Evolutionary conservation across 2,797 vertebrate species (phyloP).

Genomic region (Bryconaethiops microstoma): DNA sequence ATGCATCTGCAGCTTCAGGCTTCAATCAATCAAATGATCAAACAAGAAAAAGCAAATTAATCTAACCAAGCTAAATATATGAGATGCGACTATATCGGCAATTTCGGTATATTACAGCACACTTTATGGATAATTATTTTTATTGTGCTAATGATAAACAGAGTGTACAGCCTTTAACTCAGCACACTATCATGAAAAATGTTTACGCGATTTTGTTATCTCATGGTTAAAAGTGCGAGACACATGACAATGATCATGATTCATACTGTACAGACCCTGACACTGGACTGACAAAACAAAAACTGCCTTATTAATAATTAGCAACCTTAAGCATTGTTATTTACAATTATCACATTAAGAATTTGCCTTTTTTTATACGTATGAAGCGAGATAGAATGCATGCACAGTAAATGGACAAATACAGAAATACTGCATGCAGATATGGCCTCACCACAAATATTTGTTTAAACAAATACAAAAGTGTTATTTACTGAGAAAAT

Average conservation of each 20-base stretch:
- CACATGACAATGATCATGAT: not conserved
- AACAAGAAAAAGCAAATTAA: not conserved
- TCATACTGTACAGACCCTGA: not conserved
- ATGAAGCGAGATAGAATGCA: not conserved
- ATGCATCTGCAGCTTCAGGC: not conserved
- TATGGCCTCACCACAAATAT: not conserved
- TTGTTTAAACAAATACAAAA: conserved; percentile 13
- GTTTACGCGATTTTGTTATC: not conserved
- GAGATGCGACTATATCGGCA: too few relatives aligned
- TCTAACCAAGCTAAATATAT: not conserved
- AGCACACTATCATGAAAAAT: not conserved
- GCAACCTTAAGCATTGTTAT: not conserved
- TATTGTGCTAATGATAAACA: not conserved
- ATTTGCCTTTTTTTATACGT: not conserved
- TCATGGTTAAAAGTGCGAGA: not conserved
- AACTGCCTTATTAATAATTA: too few relatives aligned
- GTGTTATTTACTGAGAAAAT: not conserved
- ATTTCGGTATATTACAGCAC: not conserved
- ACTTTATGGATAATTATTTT: not conserved
- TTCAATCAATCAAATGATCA: not conserved
- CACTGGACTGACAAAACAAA: not conserved
- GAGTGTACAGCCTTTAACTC: not conserved
- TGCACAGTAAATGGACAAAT: not conserved
- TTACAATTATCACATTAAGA: not conserved
- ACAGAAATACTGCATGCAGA: not conserved